A percentile compares a stretch with the other conserved stretches of the same genome.
Conservation (phyloP, 2,888 invertebrate species). For the Drosophila nr. perissopoda region DNA sequence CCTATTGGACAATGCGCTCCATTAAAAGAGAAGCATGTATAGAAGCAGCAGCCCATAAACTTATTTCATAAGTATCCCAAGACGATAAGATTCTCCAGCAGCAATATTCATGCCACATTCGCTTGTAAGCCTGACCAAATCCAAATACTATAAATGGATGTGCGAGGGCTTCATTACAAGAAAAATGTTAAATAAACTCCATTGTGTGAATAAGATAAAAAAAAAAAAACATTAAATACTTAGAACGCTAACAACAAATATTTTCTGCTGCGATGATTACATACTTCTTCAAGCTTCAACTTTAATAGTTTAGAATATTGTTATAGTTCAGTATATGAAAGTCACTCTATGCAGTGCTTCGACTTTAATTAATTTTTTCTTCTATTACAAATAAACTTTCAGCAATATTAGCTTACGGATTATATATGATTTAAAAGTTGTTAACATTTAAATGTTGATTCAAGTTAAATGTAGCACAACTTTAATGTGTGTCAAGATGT, state of each 20-base stretch:
- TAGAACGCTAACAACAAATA: not conserved
- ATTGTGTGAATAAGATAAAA: not conserved
- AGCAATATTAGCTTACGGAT: not conserved
- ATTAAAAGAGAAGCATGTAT: conserved; percentile 33
- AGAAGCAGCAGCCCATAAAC: conserved; percentile 56
- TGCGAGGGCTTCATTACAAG: conserved; percentile 9
- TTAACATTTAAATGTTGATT: conserved; percentile 1
- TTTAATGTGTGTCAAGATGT: not conserved
- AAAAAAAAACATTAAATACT: not conserved
- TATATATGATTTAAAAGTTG: not conserved
- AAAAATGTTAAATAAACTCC: not conserved
- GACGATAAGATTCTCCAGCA: conserved; percentile 22
- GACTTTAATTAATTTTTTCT: not conserved
- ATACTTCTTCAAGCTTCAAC: not conserved
- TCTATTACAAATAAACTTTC: not conserved
- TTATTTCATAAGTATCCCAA: conserved; percentile 53
- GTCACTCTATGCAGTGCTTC: not conserved
- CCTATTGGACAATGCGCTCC: conserved; percentile 51
- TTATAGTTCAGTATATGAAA: not conserved
- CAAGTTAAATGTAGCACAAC: not conserved
- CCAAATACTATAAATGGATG: not conserved
- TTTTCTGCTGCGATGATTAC: not conserved
- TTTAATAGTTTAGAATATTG: not conserved
- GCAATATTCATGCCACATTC: conserved; percentile 20
- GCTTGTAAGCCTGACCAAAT: conserved; percentile 29